Evolutionary conservation across 1,140 invertebrate genomes (phyloP), one percentile per base, ranked within the genome.

Genomic region (Metaphire vulgaris): DNA sequence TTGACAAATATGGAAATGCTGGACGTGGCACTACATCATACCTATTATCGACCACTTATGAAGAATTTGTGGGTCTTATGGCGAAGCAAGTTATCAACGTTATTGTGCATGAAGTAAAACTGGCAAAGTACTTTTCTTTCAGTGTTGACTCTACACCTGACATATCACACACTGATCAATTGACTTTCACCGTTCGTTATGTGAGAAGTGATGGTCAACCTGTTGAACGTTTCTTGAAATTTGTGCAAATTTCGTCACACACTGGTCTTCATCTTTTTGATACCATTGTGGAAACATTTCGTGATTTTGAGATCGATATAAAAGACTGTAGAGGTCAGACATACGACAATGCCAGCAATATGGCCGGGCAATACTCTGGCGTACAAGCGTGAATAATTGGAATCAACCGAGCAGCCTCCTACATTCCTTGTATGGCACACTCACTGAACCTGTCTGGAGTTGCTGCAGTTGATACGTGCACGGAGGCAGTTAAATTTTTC

Each of bases 291-390:
- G 31, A 74, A 15, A 67, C 31, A 30, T 56, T 76, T 16, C 69
- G 64, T 72, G 41, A 76, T n/a, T 1, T 74, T n/a, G 75, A 77
- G 83, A 78, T 86, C 74, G 74, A 83, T 77, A 81, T 85, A 75
- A 66, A 74, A 72, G 79, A 83, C 74, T 85, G 83, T 68, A 77
- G 82, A 77, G 81, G 83, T 12, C 82, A 85, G 78, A 82, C 80
- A 15, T 84, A 84, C 74, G 83, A 84, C 65, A 85, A 85, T 80
- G 84, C 82, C 34, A 74, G 75, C 29, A 83, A 85, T 77, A 84
- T 84, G 83, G 76, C 80, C 33, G 80, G 82, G 28, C 72, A 66
- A 0, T 84, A 83, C 66, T 68, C 65, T n/a, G 82, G 82, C 14
- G 30, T 83, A 16, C 82, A 77, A 66, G 28, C 64, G 2, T 68